Evolutionary conservation across 2,113 vertebrate species (phyloP).

Genomic region (Sterrhoptilus dennistouni): DNA sequence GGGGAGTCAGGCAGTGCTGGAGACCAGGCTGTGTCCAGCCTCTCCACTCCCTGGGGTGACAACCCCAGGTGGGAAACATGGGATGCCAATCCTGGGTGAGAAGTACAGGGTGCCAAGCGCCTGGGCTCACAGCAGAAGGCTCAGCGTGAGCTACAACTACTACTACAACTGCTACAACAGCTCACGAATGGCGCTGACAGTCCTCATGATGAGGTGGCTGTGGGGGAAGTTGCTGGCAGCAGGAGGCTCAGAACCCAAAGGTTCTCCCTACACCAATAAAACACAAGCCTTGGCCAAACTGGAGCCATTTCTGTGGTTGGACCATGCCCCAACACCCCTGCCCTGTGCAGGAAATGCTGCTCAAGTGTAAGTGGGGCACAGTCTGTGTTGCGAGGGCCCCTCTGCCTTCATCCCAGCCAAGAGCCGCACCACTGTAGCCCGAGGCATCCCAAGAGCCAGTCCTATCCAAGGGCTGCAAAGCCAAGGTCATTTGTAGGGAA

Average conservation of each 20-base stretch:
- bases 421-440: accelerated
- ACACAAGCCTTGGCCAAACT: neutral
- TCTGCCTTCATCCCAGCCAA: neutral
- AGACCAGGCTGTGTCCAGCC: neutral
- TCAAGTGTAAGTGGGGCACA: accelerated
- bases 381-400: neutral
- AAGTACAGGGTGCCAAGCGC: neutral
- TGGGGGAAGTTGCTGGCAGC: neutral
- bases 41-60: neutral
- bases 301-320: neutral
- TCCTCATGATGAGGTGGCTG: accelerated
- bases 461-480: neutral
- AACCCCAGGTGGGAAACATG: neutral
- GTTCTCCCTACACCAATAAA: neutral
- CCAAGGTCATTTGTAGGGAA: neutral
- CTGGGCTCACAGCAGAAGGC: neutral
- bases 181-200: neutral
- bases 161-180: neutral
- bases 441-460: neutral
- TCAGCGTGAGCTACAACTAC: neutral
- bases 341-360: neutral
- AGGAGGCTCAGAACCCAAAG: neutral
- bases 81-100: neutral
- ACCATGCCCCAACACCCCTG: accelerated
- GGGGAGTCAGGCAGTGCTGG: neutral